These are phyloP conservation scores for Fragum whitleyi DNA, from an alignment of 2,888 invertebrate species.

Conservation along the genomic window DNA sequence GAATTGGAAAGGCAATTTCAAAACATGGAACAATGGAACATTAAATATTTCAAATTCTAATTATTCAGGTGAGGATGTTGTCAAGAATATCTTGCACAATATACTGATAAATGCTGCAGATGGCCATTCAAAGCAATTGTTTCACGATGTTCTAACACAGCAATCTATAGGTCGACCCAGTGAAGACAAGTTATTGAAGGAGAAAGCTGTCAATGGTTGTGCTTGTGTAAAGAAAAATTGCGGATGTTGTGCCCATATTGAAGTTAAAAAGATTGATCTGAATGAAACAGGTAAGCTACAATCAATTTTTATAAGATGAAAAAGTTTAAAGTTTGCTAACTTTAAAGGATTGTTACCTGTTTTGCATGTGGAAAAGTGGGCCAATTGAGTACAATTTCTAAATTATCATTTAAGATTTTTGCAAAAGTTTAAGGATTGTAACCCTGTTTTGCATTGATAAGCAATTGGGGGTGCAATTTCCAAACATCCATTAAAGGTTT, in stretches of 20 bases:
- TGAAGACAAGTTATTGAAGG: too few species aligned
- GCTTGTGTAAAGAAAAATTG: neutral
- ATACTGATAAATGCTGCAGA: neutral
- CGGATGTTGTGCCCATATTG: neutral
- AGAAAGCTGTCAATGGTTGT: neutral
- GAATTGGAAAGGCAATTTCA: too few species aligned
- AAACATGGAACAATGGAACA: too few species aligned
- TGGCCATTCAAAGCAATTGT: neutral
- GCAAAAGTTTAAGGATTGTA: neutral
- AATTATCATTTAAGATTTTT: neutral
- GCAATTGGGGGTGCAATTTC: too few species aligned
- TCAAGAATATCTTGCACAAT: neutral
- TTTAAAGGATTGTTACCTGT: too few species aligned
- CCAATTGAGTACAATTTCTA: neutral
- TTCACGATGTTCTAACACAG: neutral
- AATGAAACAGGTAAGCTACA: slow-evolving; percentile 1
- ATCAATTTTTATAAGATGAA: neutral
- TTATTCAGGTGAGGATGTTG: neutral
- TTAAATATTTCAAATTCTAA: too few species aligned
- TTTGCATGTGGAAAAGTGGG: neutral
- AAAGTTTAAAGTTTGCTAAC: neutral
- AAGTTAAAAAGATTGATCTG: neutral
- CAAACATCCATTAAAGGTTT: too few species aligned
- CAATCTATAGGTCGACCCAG: neutral
- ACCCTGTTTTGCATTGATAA: too few species aligned